Evolutionary conservation across 2,797 vertebrate genomes (phyloP), one percentile per base, ranked within the genome.

Genomic region (Garrulus glandarius): DNA sequence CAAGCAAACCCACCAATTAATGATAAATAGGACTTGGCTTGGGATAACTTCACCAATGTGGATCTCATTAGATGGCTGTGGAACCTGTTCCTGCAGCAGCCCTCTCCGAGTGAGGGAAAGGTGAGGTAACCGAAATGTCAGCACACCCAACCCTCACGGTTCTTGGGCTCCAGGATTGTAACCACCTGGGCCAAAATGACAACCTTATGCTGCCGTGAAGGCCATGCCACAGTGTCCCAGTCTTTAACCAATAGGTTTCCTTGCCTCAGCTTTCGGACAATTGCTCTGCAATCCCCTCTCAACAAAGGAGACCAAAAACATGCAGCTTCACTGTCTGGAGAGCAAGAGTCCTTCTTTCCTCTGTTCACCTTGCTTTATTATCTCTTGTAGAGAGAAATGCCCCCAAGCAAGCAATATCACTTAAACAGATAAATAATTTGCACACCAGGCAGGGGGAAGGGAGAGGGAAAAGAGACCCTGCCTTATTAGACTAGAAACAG

Each of bases 101-200:
- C 92, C 95, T 97, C 94, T 89, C 49, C 1, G 41, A 96, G 96
- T 57, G 68, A 85, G 97, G 96, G 96, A 97, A 97, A 98, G 95
- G 97, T 96, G 96, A 98, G 97, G 97, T 97, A 98, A 97, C 97
- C 14, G 2, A 92, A 96, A 97, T 97, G 97, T 96, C 97, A 97
- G 91, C 14, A 9, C 49, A 67, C 84, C 79, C 85, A 87, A 60
- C 79, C 89, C 92, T 96, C 43, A 6, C 80, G 8, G 95, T 91
- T 94, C 95, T 96, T 44, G 23, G 81, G 64, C 88, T 96, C 67
- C 10, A 41, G 95, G 96, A 98, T 97, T 97, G 94, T 93, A 98
- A 98, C 96, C 97, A 98, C 97, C 97, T 98, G 97, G 97, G 57
- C 93, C 92, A 96, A 98, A 98, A 98, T 97, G 95, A 98, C 96